Conservation (phyloP, 2,888 invertebrate genomes). For the Laspeyria flexula region DNA sequence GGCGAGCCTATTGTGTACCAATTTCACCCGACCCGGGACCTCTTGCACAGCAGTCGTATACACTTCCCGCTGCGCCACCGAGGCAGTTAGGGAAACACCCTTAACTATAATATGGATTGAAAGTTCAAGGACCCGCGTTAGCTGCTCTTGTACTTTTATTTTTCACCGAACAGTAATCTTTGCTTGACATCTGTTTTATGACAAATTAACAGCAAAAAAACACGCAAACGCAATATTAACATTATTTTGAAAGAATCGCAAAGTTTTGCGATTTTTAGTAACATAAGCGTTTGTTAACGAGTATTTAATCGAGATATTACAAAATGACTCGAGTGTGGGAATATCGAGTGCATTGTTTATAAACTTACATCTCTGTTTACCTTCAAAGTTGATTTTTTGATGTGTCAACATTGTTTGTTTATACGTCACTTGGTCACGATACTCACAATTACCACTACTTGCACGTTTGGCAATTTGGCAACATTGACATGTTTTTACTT, state of each 20-base stretch:
- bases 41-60: too few species aligned
- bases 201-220: not conserved
- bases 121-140: too few species aligned
- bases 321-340: constrained; percentile 26
- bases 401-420: not conserved
- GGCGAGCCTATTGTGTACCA: too few species aligned
- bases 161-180: not conserved
- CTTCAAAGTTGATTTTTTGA: not conserved
- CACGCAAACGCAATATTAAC: constrained; percentile 1
- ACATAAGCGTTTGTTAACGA: constrained; percentile 22
- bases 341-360: constrained; percentile 19
- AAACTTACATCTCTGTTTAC: not conserved
- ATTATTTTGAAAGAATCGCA: not conserved
- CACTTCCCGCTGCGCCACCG: too few species aligned
- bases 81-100: too few species aligned
- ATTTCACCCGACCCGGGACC: too few species aligned
- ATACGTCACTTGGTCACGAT: too few species aligned
- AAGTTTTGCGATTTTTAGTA: not conserved
- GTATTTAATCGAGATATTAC: constrained; percentile 22
- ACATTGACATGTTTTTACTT: too few species aligned
- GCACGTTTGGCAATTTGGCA: not conserved
- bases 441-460: too few species aligned
- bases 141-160: too few species aligned
- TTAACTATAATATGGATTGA: too few species aligned
- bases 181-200: not conserved